Evolutionary conservation across 2,888 invertebrate genomes (phyloP).

Genomic region (Callimorpha dominula): DNA sequence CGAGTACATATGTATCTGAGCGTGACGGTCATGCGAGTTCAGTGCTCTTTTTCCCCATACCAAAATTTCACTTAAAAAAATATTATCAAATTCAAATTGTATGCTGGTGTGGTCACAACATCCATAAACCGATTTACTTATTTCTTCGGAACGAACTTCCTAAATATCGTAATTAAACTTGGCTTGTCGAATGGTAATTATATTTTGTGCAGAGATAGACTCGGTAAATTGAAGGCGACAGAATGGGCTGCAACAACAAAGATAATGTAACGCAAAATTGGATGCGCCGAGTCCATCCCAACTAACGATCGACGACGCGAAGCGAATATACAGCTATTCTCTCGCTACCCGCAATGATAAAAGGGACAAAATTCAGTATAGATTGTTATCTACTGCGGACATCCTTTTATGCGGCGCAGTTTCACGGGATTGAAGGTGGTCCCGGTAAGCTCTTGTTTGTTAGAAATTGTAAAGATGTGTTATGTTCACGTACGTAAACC

Average conservation of each 20-base stretch:
- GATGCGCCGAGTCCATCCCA: slow-evolving; percentile 59
- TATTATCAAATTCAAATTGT: no score
- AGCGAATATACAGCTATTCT: slow-evolving; percentile 36
- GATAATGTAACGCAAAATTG: slow-evolving; percentile 72
- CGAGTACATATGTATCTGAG: no score
- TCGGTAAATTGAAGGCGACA: slow-evolving; percentile 63
- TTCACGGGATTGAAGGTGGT: slow-evolving; percentile 27
- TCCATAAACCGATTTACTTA: neutral
- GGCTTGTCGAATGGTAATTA: slow-evolving; percentile 46
- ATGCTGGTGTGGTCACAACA: no score
- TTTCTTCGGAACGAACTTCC: slow-evolving; percentile 17
- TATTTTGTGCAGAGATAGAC: slow-evolving; percentile 57
- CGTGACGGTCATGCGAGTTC: no score
- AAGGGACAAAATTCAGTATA: slow-evolving; percentile 42
- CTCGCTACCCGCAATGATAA: slow-evolving; percentile 31
- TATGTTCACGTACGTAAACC: no score
- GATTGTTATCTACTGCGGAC: slow-evolving; percentile 38
- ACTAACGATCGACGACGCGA: slow-evolving; percentile 52
- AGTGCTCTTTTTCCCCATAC: no score
- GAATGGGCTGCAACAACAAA: slow-evolving; percentile 69
- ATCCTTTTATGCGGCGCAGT: slow-evolving; percentile 31
- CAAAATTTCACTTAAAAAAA: no score
- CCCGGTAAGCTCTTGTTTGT: slow-evolving; percentile 18
- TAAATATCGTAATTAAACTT: slow-evolving; percentile 4
- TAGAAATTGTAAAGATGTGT: neutral